Conservation (phyloP, 2,113 vertebrate species). For the Gorsachius goisagi region DNA sequence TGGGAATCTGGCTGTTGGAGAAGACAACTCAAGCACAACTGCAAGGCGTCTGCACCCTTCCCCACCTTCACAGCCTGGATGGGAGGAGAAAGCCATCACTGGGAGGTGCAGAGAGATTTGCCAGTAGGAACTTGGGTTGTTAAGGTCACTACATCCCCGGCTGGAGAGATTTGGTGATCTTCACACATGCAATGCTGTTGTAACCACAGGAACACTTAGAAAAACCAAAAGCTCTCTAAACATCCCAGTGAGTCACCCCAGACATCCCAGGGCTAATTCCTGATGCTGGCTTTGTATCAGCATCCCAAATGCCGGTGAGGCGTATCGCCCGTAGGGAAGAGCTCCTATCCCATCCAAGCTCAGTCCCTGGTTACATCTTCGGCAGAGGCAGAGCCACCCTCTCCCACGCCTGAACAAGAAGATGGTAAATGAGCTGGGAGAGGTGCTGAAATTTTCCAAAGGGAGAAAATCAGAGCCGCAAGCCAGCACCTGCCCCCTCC, state of each 20-base stretch:
- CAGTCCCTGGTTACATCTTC: background rate
- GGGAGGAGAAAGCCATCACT: background rate
- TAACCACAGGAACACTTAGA: conserved; percentile 37
- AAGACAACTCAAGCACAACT: background rate
- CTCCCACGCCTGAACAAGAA: background rate
- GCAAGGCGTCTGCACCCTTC: background rate
- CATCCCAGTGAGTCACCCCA: conserved; percentile 12
- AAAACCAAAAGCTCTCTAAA: conserved; percentile 51
- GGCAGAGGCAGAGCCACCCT: background rate
- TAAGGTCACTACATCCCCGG: background rate
- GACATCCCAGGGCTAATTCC: conserved; percentile 39
- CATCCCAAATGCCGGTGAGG: background rate
- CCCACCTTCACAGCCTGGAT: background rate
- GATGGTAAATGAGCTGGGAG: background rate
- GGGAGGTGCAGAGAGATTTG: background rate
- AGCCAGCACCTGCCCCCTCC: conserved; percentile 1
- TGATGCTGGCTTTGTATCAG: background rate
- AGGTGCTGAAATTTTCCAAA: background rate
- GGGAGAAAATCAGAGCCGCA: background rate
- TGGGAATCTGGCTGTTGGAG: background rate
- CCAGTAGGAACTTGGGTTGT: background rate
- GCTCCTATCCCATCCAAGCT: background rate
- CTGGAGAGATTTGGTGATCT: background rate
- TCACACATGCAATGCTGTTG: background rate
- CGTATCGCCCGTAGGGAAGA: accelerated